These are phyloP conservation scores for Leptobrachium ailaonicum DNA, from an alignment of 2,113 vertebrate species.

Conservation along the genomic window DNA sequence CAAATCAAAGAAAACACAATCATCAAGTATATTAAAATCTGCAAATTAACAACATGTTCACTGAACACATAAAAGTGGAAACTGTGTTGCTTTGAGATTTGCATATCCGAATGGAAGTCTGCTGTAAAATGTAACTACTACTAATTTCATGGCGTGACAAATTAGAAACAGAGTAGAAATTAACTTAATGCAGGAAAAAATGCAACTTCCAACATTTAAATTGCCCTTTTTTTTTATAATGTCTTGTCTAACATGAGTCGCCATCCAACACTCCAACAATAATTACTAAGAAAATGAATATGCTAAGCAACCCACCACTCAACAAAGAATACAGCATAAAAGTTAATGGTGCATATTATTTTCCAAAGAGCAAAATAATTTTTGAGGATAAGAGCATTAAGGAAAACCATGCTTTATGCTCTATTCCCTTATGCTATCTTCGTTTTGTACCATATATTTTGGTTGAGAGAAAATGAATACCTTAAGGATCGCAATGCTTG, in stretches of 20 bases:
- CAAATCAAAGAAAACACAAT: no score
- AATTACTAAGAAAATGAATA: conserved; percentile 35
- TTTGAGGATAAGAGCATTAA: conserved; percentile 34
- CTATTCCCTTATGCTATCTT: conserved; percentile 16
- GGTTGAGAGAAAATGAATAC: conserved; percentile 38
- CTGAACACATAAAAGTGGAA: no score
- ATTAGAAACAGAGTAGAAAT: conserved; percentile 4
- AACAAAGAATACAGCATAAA: conserved; percentile 40
- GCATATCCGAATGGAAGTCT: not conserved
- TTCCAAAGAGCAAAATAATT: conserved; percentile 35
- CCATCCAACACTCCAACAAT: conserved; percentile 9
- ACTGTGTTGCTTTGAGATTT: not conserved
- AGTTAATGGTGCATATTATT: conserved; percentile 37
- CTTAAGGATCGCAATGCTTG: not conserved
- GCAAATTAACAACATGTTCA: no score
- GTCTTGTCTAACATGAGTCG: not conserved
- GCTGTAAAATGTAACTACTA: not conserved
- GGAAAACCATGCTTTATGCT: conserved; percentile 21
- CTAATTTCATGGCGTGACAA: conserved; percentile 21
- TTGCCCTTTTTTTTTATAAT: not conserved
- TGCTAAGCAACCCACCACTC: conserved; percentile 34
- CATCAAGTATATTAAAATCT: no score
- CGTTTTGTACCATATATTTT: conserved; percentile 35
- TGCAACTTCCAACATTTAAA: conserved; percentile 25
- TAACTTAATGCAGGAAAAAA: conserved; percentile 15